Conservation (phyloP, 2,888 invertebrate species). For the Folsomia candida region DNA sequence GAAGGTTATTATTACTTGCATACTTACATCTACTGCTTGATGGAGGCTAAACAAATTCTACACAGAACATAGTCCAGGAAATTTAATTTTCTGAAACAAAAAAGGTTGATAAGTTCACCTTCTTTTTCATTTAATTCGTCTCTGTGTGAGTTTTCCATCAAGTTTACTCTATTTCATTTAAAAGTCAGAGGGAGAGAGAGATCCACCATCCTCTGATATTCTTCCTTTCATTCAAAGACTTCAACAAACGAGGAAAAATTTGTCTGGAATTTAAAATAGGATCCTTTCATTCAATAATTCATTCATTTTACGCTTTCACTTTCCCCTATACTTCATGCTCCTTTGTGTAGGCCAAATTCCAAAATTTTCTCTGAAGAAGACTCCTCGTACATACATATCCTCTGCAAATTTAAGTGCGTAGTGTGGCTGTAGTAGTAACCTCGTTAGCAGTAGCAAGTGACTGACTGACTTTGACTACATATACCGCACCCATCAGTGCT, state of each 20-base stretch:
- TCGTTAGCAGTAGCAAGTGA: not conserved
- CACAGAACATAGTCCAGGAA: not conserved
- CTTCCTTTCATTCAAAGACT: not conserved
- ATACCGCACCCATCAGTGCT: not conserved
- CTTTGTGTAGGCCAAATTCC: not conserved
- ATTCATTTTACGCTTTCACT: conserved; percentile 10
- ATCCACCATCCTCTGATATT: not conserved
- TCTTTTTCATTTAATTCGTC: not conserved
- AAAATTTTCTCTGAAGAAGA: not conserved
- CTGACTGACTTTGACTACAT: not conserved
- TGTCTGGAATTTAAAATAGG: conserved; percentile 6
- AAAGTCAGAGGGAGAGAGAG: not conserved
- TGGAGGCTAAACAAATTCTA: not conserved
- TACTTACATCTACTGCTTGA: not conserved
- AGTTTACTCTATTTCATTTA: not conserved
- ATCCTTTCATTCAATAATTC: conserved; percentile 5
- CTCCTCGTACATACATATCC: too few species aligned
- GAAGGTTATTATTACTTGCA: not conserved
- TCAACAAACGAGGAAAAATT: conserved; percentile 4
- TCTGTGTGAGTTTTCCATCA: not conserved
- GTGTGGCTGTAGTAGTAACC: not conserved
- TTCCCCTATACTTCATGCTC: not conserved
- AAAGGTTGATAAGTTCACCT: not conserved
- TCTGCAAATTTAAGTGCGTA: not conserved
- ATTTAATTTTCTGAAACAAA: conserved; percentile 20